Evolutionary conservation across 2,113 vertebrate genomes (phyloP), one percentile per base, ranked within the genome.

Genomic region (Mionectes macconnelli): DNA sequence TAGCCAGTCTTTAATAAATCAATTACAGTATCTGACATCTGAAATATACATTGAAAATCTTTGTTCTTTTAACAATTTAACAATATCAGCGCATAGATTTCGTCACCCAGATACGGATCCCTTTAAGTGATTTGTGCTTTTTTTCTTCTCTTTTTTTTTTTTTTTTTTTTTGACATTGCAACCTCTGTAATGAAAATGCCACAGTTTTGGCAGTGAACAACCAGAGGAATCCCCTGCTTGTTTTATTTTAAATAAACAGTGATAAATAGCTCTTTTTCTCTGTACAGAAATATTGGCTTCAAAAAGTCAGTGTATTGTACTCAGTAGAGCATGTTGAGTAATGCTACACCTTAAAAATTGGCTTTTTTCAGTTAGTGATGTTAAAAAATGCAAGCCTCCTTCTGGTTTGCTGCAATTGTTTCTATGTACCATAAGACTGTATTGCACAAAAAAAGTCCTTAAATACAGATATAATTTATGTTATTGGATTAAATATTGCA

Each of bases 1-100:
- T 96, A 97, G 49, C 97, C 98, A 98, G 97, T 98, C 96, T 98
- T 98, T 98, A 98, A 98, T 98, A 98, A 98, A 97, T 98, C 96
- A 97, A 60, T 97, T 98, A 97, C 97, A 98, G 96, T 98, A 97
- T 97, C 94, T 97, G 98, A 98, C 98, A 98, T 98, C 95, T 98
- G 95, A 98, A 98, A 98, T 97, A 97, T 97, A 98, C 98, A 98
- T 96, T 97, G 97, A 97, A 97, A 97, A 93, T 97, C 93, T 97
- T 94, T 97, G 96, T 97, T 97, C 93, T 95, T 95, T 91, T 94
- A 97, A 98, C 95, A 98, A 92, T 97, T 97, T 98, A 97, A 98
- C 97, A 98, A 88, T 97, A 97, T 97, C 97, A 97, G 95, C 87
- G 96, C 96, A 97, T 97, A 97, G 95, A 96, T 89, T 96, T 94